Base-by-base conservation (phyloP, 2,113 vertebrate species). In the Onychostruthus taczanowskii region DNA sequence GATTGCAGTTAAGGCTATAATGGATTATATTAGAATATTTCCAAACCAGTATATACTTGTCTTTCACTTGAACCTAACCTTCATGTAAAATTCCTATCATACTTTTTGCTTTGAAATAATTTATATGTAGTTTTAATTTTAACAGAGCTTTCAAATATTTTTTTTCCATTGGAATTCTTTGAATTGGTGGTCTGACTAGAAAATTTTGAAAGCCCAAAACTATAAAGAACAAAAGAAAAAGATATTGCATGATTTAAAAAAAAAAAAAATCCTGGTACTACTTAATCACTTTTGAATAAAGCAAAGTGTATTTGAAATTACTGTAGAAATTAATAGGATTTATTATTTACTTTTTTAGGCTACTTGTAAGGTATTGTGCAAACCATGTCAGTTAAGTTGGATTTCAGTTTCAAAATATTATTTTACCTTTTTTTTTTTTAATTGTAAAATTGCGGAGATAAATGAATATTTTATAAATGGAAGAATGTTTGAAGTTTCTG, bases 391-490 rank as follows among this genome's bases (percentile, higher is more conserved):
- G 28, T 81, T 78, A 88, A 53, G 21, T n/a, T 84, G 20, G 39
- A 94, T 74, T 75, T 89, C 66, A 68, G 35, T 67, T 82, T 73
- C 27, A 89, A 64, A 94, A 86, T 55, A 94, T 24, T 90, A 85
- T 66, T 72, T 84, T 31, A 46, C 63, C 21, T 85, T 58, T 81
- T 74, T 95, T 95, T 74, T 19, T 35, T 72, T 35, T 69, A 84
- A 56, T 76, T 66, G n/a, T 13, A 28, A 59, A 90, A 77, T 70
- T 69, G 3, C 27, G 62, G 46, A 74, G n/a, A 61, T 41, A 64
- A 94, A 84, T 47, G 18, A 69, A 84, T 66, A 53, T 52, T 90
- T 94, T 90, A 58, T 46, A 33, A 88, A 43, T 50, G 52, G 59
- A 84, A 87, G 58, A 11, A 44, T 47, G 41, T 20, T 83, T 61